Conservation (phyloP, 1,140 invertebrate genomes). For the Euura saliciscinereae region DNA sequence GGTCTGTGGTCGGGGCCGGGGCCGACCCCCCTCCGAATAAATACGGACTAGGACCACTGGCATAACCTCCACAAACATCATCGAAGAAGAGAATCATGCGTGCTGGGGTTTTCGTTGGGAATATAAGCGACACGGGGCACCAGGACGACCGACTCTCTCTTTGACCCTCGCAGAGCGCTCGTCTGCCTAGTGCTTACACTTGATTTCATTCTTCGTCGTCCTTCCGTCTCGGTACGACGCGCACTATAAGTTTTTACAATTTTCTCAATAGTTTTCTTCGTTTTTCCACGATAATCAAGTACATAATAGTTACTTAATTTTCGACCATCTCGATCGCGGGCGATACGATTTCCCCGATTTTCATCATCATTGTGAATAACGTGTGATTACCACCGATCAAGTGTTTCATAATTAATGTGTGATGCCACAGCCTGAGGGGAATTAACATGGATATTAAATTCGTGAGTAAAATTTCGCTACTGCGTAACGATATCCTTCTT, state of each 20-base stretch:
- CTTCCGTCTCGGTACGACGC: background rate
- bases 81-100: slow-evolving; percentile 6
- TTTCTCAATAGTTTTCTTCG: too few relatives aligned
- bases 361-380: background rate
- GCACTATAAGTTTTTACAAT: background rate
- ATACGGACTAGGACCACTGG: background rate
- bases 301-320: background rate
- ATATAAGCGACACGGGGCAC: slow-evolving; percentile 46
- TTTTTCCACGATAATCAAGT: too few relatives aligned
- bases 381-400: background rate
- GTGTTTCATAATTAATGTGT: slow-evolving; percentile 4
- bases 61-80: background rate
- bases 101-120: background rate
- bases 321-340: background rate
- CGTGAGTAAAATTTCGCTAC: background rate
- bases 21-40: background rate
- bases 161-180: slow-evolving; percentile 51
- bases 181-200: slow-evolving; percentile 26
- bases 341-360: background rate
- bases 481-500: too few relatives aligned
- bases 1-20: background rate
- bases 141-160: slow-evolving; percentile 53
- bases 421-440: background rate
- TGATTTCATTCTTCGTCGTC: background rate
- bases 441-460: background rate